Conservation (phyloP, 2,797 vertebrate species). For the Notoglanidium macrostoma region DNA sequence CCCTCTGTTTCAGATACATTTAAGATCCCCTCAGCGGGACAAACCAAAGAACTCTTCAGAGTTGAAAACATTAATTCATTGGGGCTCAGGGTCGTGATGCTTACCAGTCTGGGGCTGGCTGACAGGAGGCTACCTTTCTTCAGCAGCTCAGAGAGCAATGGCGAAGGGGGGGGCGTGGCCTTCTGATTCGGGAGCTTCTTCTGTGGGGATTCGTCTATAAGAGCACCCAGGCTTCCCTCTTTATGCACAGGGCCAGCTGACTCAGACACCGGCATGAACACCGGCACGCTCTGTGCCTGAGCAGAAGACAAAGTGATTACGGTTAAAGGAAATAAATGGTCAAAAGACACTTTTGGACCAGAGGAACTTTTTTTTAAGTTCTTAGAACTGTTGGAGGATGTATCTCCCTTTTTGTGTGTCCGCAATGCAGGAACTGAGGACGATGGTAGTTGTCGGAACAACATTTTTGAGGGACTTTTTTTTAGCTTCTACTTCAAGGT, state of each 20-base stretch:
- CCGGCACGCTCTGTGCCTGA: constrained; percentile 83
- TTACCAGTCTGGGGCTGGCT: constrained; percentile 85
- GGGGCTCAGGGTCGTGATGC: constrained; percentile 11
- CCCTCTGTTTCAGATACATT: neutral
- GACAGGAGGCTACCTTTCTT: constrained; percentile 97
- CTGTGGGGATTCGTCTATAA: constrained; percentile 93
- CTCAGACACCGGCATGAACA: constrained; percentile 81
- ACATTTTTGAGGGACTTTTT: too few species aligned
- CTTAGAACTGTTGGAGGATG: too few species aligned
- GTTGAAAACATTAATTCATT: neutral
- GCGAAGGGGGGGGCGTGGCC: constrained; percentile 94
- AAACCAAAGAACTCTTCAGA: neutral
- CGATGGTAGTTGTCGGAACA: too few species aligned
- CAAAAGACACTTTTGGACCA: too few species aligned
- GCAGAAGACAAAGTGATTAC: neutral
- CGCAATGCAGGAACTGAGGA: too few species aligned
- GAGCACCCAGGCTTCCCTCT: constrained; percentile 84
- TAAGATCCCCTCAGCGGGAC: neutral
- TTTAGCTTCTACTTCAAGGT: too few species aligned
- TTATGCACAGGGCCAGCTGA: constrained; percentile 72
- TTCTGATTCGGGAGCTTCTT: constrained; percentile 94
- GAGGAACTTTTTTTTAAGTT: too few species aligned
- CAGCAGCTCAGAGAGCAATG: constrained; percentile 96
- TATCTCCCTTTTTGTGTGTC: too few species aligned
- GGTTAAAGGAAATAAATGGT: neutral